Percentiles rank a stretch among this genome's conserved stretches.
Evolutionary conservation across 2,888 invertebrate species (phyloP).

Genomic region (Erebia palarica): DNA sequence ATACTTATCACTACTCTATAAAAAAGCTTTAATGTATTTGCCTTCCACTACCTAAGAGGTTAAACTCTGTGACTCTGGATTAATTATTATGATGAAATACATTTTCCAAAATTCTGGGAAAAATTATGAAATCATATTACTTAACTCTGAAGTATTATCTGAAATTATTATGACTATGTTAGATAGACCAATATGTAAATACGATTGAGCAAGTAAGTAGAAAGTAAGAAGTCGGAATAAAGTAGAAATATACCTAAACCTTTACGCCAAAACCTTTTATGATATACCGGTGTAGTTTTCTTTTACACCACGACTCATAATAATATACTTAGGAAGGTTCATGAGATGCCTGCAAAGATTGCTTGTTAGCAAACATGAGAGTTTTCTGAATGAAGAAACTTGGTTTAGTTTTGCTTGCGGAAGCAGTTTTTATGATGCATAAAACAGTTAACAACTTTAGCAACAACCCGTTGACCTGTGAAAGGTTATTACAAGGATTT

Average conservation of each 20-base stretch:
- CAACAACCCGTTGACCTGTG: slow-evolving; percentile 47
- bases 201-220: too few relatives aligned
- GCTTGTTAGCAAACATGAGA: slow-evolving; percentile 29
- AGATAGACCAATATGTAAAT: too few relatives aligned
- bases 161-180: too few relatives aligned
- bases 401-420: slow-evolving; percentile 48
- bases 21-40: too few relatives aligned
- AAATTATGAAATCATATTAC: too few relatives aligned
- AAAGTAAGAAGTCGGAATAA: too few relatives aligned
- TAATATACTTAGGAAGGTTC: background rate
- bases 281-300: background rate
- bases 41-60: too few relatives aligned
- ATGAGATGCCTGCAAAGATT: slow-evolving; percentile 13
- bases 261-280: background rate
- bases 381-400: slow-evolving; percentile 23
- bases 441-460: slow-evolving; percentile 54
- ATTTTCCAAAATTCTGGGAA: too few relatives aligned
- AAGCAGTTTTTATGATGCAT: slow-evolving; percentile 58
- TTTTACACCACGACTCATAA: background rate
- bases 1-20: too few relatives aligned
- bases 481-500: slow-evolving; percentile 11
- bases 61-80: too few relatives aligned
- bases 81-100: too few relatives aligned
- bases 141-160: too few relatives aligned
- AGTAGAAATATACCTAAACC: background rate